A percentile compares a stretch with the other conserved stretches of the same genome.
These are phyloP conservation scores for Agrypnia vestita DNA, from an alignment of 1,140 invertebrate genomes.

Conservation along the genomic window DNA sequence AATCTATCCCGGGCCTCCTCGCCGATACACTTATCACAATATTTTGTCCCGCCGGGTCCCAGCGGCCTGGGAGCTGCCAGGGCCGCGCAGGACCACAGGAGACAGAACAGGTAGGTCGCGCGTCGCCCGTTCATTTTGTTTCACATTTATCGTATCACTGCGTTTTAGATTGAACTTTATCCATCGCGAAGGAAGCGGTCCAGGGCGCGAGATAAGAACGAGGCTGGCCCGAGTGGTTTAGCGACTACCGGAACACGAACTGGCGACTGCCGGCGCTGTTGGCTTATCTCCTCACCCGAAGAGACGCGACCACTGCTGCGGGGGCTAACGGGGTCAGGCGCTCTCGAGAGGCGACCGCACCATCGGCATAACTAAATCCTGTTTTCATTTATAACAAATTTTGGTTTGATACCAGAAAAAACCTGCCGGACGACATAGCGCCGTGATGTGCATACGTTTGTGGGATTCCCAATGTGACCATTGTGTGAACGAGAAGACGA, in stretches of 20 bases:
- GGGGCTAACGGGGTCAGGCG: conserved; percentile 54
- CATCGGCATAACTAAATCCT: conserved; percentile 52
- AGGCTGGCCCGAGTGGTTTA: conserved; percentile 10
- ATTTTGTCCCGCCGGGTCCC: conserved; percentile 26
- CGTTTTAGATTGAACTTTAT: conserved; percentile 1
- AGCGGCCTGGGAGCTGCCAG: neutral
- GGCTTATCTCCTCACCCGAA: conserved; percentile 39
- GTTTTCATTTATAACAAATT: conserved; percentile 52
- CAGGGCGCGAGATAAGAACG: conserved; percentile 35
- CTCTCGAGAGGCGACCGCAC: conserved; percentile 43
- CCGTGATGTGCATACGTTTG: conserved; percentile 38
- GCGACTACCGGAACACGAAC: conserved; percentile 51
- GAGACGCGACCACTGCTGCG: conserved; percentile 36
- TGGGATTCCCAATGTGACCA: conserved; percentile 22
- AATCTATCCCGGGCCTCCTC: conserved; percentile 49
- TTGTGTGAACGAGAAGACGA: neutral
- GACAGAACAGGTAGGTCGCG: conserved; percentile 27
- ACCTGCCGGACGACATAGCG: conserved; percentile 51
- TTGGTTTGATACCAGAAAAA: conserved; percentile 51
- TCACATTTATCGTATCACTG: neutral
- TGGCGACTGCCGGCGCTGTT: conserved; percentile 39
- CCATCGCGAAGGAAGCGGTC: conserved; percentile 5
- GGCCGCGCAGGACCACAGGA: conserved; percentile 16
- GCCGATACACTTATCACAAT: conserved; percentile 58
- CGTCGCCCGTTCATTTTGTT: conserved; percentile 35